phyloP scores from a whole-genome alignment of 2,888 invertebrate genomes.

The Coelogynopora nodosa region DNA sequence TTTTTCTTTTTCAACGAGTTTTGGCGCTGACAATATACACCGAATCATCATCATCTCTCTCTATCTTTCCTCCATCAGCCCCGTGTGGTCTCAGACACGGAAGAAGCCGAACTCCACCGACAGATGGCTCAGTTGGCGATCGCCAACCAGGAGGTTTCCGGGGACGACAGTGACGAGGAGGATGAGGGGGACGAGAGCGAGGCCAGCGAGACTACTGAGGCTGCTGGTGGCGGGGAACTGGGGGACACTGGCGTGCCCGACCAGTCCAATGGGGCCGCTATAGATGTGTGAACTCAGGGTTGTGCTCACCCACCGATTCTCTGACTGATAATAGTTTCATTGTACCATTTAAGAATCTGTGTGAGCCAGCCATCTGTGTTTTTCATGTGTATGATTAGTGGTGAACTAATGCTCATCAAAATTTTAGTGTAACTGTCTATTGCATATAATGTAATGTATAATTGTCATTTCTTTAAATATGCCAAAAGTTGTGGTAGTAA shows the following conservation, averaged over 20 bases:
- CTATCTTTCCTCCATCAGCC: constrained; percentile 70
- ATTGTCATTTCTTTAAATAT: too few species aligned
- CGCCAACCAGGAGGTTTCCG: constrained; percentile 87
- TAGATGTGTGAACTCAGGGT: background rate
- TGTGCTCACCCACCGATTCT: too few species aligned
- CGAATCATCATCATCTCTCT: too few species aligned
- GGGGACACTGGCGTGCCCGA: background rate
- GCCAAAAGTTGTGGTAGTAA: too few species aligned
- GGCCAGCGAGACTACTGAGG: constrained; percentile 22
- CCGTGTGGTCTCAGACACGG: constrained; percentile 94
- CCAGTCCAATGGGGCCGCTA: background rate
- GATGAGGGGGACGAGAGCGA: constrained; percentile 54
- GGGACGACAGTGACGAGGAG: constrained; percentile 64
- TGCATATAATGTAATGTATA: background rate
- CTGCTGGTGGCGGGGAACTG: background rate
- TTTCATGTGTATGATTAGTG: too few species aligned
- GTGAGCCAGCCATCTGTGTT: too few species aligned
- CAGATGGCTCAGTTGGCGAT: constrained; percentile 89
- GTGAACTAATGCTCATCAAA: background rate
- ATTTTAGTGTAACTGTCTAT: background rate
- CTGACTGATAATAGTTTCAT: too few species aligned
- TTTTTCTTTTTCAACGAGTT: too few species aligned
- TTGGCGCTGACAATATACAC: too few species aligned
- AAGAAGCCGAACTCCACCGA: constrained; percentile 87
- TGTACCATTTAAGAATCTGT: too few species aligned